Evolutionary conservation across 2,113 vertebrate species (phyloP).

Genomic region (Pelmatolapia mariae): DNA sequence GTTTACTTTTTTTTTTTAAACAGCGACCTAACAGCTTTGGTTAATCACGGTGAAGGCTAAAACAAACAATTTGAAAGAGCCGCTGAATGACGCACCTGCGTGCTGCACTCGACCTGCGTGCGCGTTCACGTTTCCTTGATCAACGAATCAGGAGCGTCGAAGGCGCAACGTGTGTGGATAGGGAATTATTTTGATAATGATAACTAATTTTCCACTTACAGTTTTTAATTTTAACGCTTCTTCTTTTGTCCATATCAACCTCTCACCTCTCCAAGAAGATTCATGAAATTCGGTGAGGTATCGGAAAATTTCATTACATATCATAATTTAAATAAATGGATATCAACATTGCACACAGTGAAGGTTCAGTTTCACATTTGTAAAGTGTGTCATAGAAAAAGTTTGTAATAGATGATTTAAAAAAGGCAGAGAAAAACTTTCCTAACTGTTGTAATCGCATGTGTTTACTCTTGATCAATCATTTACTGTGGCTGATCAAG

Average conservation of each 20-base stretch:
- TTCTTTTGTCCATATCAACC: neutral
- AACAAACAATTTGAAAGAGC: constrained; percentile 41
- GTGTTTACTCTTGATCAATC: constrained; percentile 65
- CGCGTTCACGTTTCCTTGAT: neutral
- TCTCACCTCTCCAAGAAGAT: neutral
- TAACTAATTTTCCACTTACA: neutral
- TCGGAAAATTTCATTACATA: neutral
- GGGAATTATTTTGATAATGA: neutral
- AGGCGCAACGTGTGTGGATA: neutral
- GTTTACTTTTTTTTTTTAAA: neutral
- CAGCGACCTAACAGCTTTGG: neutral
- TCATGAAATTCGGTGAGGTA: neutral
- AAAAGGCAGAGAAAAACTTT: neutral
- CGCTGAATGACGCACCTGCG: constrained; percentile 7
- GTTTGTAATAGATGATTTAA: accelerated
- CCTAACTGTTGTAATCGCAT: constrained; percentile 10
- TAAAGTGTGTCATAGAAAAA: neutral
- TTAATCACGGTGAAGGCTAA: neutral
- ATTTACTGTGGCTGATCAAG: constrained; percentile 53
- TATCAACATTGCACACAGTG: neutral
- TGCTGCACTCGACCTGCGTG: neutral
- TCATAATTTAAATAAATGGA: neutral
- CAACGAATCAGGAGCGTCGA: neutral
- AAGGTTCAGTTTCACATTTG: neutral
- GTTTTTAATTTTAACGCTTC: accelerated